Base-by-base conservation (phyloP, 2,113 vertebrate genomes). In the Chloropsis cyanopogon region DNA sequence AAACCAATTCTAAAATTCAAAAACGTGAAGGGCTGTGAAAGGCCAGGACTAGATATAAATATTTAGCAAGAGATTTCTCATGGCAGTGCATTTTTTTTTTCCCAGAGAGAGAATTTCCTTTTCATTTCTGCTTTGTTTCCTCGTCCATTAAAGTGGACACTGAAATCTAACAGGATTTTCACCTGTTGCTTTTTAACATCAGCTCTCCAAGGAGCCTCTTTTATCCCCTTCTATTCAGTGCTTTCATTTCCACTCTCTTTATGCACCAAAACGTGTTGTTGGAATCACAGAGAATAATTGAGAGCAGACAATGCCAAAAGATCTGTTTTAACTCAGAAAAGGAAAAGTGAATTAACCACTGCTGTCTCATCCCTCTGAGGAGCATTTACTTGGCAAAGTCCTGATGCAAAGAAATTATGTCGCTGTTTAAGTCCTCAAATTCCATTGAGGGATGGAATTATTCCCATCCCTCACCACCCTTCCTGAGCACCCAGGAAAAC, bases 91-190 rank as follows among this genome's bases (percentile, higher is more conserved):
- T 44, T 19, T 26, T 65, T 31, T 29, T 86, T 57, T 73, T 47
- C 17, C 15, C 35, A 56, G 49, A 87, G 17, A 10, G 23, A 88
- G 64, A 88, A 42, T 19, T 72, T 85, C n/a, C 53, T 69, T 88
- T 90, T 81, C 20, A 80, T 88, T 90, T 52, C 75, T 93, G 37
- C 69, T 86, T 90, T 93, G 39, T 93, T 88, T 95, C 60, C 82
- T 86, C 11, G 0, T 50, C 63, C 83, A 64, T 93, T 77, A 81
- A 88, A 26, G 17, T 26, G 50, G 47, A 77, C 75, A 49, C 3
- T 41, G 75, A 73, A 83, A 96, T 29, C 59, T 29, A 91, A 73
- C 68, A 88, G 47, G 85, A 66, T 50, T 93, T 88, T 85, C 93
- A 95, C 75, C 82, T 95, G 70, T 35, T 77, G 81, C 66, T 70